Evolutionary conservation across 2,113 vertebrate genomes (phyloP).

Genomic region (Corynorhinus townsendii): DNA sequence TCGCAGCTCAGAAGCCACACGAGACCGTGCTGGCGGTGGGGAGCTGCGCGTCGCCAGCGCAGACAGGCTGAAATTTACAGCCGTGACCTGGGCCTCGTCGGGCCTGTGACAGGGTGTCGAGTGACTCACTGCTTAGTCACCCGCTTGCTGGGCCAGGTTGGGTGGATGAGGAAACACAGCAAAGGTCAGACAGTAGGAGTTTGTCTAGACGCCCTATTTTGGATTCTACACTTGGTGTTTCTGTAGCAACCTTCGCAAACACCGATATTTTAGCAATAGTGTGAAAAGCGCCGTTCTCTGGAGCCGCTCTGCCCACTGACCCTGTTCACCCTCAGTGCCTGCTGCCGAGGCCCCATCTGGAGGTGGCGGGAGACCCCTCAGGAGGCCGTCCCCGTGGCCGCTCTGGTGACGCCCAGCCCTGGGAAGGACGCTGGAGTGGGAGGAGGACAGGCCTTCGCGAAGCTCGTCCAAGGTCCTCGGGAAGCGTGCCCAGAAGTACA

Average conservation of each 20-base stretch:
- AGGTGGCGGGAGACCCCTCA: neutral
- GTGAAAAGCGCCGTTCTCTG: conserved; percentile 58
- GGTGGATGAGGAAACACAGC: conserved; percentile 80
- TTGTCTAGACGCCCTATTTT: conserved; percentile 87
- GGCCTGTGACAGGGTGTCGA: conserved; percentile 79
- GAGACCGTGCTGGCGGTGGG: conserved; percentile 73
- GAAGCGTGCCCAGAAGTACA: neutral
- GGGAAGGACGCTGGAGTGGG: neutral
- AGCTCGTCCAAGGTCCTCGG: neutral
- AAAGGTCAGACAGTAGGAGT: conserved; percentile 87
- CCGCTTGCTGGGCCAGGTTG: conserved; percentile 78
- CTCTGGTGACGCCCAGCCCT: rapidly evolving
- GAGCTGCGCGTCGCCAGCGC: conserved; percentile 72
- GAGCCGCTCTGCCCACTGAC: neutral
- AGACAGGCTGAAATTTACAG: conserved; percentile 82
- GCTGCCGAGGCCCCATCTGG: neutral
- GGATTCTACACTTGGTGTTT: conserved; percentile 75
- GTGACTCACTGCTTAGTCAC: conserved; percentile 84
- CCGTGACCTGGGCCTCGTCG: conserved; percentile 80
- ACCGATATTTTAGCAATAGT: conserved; percentile 70
- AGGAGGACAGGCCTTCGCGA: neutral
- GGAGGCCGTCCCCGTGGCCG: neutral
- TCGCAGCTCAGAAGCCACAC: conserved; percentile 76
- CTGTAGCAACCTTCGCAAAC: conserved; percentile 79
- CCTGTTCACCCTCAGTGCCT: rapidly evolving